Evolutionary conservation across 2,888 invertebrate genomes (phyloP).

Genomic region (Conomelus anceps): DNA sequence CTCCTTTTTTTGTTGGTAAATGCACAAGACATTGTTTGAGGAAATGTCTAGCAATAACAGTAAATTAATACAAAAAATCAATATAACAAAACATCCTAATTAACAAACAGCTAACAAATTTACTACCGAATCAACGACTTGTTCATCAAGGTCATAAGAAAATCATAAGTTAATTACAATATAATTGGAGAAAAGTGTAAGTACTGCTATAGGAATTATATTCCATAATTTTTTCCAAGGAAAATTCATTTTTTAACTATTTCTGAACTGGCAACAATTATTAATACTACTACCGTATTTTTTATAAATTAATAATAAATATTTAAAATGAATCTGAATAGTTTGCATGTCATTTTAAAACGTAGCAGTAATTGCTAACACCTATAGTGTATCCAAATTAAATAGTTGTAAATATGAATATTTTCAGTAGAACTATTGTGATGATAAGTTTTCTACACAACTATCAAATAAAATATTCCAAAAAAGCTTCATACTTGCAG

Average conservation of each 20-base stretch:
- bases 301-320: not conserved
- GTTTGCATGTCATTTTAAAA: not conserved
- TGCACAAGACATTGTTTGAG: not conserved
- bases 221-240: not conserved
- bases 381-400: not conserved
- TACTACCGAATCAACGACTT: not conserved
- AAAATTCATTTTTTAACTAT: not conserved
- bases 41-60: not conserved
- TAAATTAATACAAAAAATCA: not conserved
- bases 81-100: not conserved
- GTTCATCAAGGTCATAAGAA: not conserved
- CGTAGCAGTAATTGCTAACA: not conserved
- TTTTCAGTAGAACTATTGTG: not conserved
- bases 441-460: not conserved
- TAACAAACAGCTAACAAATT: not conserved
- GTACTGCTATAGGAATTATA: not conserved
- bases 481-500: not conserved
- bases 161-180: not conserved
- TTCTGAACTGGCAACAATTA: not conserved
- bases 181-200: not conserved
- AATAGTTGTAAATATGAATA: not conserved
- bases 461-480: not conserved
- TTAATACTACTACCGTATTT: too few species aligned
- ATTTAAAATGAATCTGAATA: not conserved
- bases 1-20: not conserved